Evolutionary conservation across 2,888 invertebrate species (phyloP), one percentile per base, ranked within the genome.

Genomic region (Phyllotreta cruciferae): DNA sequence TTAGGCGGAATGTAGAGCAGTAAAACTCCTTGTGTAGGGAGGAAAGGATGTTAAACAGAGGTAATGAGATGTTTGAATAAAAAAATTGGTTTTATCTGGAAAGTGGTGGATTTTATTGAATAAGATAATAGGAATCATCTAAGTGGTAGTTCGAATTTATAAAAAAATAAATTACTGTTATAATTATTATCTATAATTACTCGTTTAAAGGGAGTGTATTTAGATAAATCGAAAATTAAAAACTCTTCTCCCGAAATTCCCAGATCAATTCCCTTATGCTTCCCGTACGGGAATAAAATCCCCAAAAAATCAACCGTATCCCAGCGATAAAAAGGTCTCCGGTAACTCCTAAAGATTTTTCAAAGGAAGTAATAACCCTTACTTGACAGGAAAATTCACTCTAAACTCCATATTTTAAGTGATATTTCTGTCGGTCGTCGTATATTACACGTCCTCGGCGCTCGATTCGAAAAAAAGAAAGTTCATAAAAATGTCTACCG

Each of bases 341-440:
- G 7, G 44, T n/a, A 44, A 44, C 41, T 41, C 10, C 44, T 9
- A 44, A 10, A 44, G 44, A 44, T 13, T 44, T 44, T 44, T 44
- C 44, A 47, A 44, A 47, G 47, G 47, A 47, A 47, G 14, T 47
- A 47, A 47, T 47, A 47, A 47, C 47, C 14, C n/a, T 14, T 2
- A 14, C 14, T 47, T 47, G 14, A 47, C 47, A 47, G 34, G 47
- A 47, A 47, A 47, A 47, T 47, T 47, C 47, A 47, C 47, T 47
- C 14, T 14, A 47, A 47, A 47, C 24, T 14, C 47, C 6, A 47
- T 47, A 47, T 47, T 47, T 47, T 47, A 47, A 47, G 47, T 47
- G 47, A 47, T 14, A 47, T 47, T 47, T 47, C 34, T 47, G 24
- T 47, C 47, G 14, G n/a, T 13, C 34, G 24, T 47, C 24, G n/a